A percentile compares a stretch with the other conserved stretches of the same genome.
These are phyloP conservation scores for Paracentrotus lividus DNA, from an alignment of 53 echinoderm and acorn worm genomes.

Conservation along the genomic window DNA sequence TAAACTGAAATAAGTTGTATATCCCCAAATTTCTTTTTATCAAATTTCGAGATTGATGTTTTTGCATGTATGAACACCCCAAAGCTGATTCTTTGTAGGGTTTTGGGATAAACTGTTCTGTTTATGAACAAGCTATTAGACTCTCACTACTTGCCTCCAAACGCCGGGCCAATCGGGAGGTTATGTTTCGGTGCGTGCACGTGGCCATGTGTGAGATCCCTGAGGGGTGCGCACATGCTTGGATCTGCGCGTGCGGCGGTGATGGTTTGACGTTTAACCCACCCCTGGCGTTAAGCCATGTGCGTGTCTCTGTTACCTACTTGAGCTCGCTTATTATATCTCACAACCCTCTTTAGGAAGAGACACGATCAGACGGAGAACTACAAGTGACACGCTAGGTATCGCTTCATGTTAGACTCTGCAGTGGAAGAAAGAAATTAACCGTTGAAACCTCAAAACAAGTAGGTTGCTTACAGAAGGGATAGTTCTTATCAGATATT, in stretches of 20 bases:
- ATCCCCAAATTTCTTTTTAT: no score
- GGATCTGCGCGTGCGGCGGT: constrained; percentile 14
- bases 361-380: background rate
- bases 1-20: no score
- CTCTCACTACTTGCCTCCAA: no score
- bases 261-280: constrained; percentile 35
- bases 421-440: constrained; percentile 33
- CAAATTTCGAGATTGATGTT: no score
- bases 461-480: constrained; percentile 11
- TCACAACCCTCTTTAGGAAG: background rate
- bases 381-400: background rate
- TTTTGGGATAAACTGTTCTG: no score
- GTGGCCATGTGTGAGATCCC: background rate
- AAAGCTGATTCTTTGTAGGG: no score
- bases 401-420: background rate
- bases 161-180: background rate
- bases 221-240: background rate
- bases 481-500: constrained; percentile 24
- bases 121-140: no score
- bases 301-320: background rate
- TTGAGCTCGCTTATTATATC: background rate
- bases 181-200: background rate
- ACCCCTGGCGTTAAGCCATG: constrained; percentile 8
- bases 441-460: background rate
- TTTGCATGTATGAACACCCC: no score